Base-by-base conservation (phyloP, 2,888 invertebrate species). In the Monoplex corrugatus region DNA sequence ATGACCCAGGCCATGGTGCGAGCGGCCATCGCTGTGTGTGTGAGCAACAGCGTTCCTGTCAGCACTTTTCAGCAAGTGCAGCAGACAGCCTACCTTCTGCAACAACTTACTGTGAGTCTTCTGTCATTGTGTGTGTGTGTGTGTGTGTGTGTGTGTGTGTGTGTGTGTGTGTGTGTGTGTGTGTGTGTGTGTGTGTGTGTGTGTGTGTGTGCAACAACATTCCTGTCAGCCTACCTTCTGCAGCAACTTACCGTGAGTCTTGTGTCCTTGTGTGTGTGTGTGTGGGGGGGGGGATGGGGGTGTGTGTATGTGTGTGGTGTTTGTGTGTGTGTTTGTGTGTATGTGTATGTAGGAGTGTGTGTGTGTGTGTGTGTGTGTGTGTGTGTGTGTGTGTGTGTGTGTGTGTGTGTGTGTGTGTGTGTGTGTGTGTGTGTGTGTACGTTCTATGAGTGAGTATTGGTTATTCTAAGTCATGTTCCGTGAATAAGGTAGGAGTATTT, bases 161-260 rank as follows among this genome's bases (percentile, higher is more conserved):
- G 50, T 50, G 50, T 19, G 50, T 50, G 50, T 19, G 10, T 50
- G n/a, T n/a, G n/a, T n/a, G n/a, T n/a, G n/a, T n/a, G n/a, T n/a
- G n/a, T 57, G 10, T 10, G 57, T 57, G 57, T 10, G 57, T 57
- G 57, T 57, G 57, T 57, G 10, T 57, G 57, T 57, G 50, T 57
- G 57, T 57, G 57, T 10, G 57, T 57, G 10, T 57, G 57, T 57
- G 57, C n/a, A 88, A 90, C 38, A 91, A 91, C 1, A 87, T 94
- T 0, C 93, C 93, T 2, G 44, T 92, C 13, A 75, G 89, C 19
- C 23, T 92, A 90, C 86, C 92, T 93, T 32, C 86, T 94, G 28
- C 87, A 91, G 45, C 90, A 92, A 82, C 75, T 94, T 16, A 93
- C 94, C 8, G 95, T 95, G 91, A 92, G 92, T 40, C 28, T 32